These are phyloP conservation scores for Petrocephalus sullivani DNA, from an alignment of 2,797 vertebrate genomes.

Conservation along the genomic window DNA sequence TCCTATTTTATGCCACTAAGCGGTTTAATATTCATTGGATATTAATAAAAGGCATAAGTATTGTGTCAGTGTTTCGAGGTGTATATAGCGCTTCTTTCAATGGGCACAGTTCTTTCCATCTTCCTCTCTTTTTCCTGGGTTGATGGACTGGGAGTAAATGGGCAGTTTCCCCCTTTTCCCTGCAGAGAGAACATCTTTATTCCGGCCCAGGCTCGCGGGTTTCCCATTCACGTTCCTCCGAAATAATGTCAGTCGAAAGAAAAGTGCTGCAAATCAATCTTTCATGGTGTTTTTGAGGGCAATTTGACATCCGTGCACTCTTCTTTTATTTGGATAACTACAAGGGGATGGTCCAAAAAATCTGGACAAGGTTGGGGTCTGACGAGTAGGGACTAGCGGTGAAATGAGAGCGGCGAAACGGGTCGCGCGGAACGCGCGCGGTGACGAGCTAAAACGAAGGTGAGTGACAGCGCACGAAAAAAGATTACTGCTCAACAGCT, in stretches of 20 bases:
- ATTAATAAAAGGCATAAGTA: constrained; percentile 83
- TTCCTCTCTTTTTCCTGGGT: constrained; percentile 69
- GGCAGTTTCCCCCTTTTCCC: constrained; percentile 55
- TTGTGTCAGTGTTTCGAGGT: constrained; percentile 69
- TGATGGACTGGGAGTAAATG: constrained; percentile 78
- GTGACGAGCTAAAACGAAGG: constrained; percentile 51
- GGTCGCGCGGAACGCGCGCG: constrained; percentile 47
- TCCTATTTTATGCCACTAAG: constrained; percentile 44
- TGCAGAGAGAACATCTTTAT: constrained; percentile 79
- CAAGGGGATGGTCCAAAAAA: constrained; percentile 61
- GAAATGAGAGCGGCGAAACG: constrained; percentile 50
- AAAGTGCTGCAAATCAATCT: constrained; percentile 79
- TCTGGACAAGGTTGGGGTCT: constrained; percentile 62
- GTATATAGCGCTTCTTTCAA: constrained; percentile 69
- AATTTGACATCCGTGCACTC: constrained; percentile 68
- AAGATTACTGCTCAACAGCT: constrained; percentile 80
- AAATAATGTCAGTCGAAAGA: constrained; percentile 66
- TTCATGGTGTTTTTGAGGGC: constrained; percentile 74
- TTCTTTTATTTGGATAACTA: constrained; percentile 63
- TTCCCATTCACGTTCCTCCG: constrained; percentile 66
- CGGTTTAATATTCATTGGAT: constrained; percentile 84
- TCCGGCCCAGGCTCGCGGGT: constrained; percentile 66
- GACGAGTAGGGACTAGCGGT: constrained; percentile 50
- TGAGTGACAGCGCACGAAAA: constrained; percentile 81
- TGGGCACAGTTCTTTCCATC: constrained; percentile 65